These are phyloP conservation scores for Hyposoter didymator DNA, from an alignment of 2,888 invertebrate species.

Conservation along the genomic window DNA sequence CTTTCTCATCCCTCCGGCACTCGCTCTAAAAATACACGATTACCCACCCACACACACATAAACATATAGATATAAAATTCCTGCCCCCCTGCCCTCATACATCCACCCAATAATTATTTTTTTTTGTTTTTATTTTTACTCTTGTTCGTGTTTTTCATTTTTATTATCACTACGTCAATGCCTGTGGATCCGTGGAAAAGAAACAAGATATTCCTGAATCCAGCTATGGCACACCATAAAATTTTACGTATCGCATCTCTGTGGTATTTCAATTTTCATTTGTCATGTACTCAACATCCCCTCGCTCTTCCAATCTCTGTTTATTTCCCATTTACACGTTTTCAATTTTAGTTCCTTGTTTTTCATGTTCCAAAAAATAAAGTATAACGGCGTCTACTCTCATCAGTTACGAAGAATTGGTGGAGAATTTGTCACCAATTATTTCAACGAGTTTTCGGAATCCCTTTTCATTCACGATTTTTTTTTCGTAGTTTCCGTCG, in stretches of 20 bases:
- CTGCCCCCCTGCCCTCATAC: conserved; percentile 18
- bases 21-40: conserved; percentile 45
- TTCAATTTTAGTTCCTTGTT: conserved; percentile 2
- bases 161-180: conserved; percentile 29
- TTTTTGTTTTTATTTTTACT: conserved; percentile 56
- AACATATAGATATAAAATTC: conserved; percentile 16
- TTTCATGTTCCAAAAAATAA: not conserved
- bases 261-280: conserved; percentile 57
- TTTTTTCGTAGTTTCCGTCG: not conserved
- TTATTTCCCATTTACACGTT: conserved; percentile 26
- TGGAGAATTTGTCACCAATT: conserved; percentile 21
- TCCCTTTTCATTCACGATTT: not conserved
- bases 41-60: conserved; percentile 9
- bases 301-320: not conserved
- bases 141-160: conserved; percentile 31
- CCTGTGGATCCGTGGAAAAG: conserved; percentile 26
- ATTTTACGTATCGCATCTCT: conserved; percentile 48
- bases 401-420: not conserved
- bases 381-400: not conserved
- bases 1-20: conserved; percentile 43
- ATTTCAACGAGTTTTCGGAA: not conserved
- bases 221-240: conserved; percentile 34
- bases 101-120: conserved; percentile 55
- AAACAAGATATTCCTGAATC: conserved; percentile 19
- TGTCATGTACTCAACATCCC: conserved; percentile 12